A percentile compares a stretch with the other conserved stretches of the same genome.
phyloP scores from a whole-genome alignment of 2,113 vertebrate genomes.

The Lipophrys pholis region DNA sequence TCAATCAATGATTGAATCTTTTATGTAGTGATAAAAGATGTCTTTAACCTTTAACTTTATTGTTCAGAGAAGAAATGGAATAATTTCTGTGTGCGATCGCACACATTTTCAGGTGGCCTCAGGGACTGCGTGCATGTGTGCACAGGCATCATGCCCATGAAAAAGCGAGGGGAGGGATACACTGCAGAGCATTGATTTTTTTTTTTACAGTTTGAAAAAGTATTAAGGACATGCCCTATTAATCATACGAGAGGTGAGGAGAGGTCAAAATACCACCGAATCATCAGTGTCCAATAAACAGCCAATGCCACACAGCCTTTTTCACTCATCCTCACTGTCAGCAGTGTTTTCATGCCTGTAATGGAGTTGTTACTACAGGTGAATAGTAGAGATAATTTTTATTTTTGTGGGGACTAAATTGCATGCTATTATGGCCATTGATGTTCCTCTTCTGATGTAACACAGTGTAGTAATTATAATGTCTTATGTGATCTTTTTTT shows the following conservation, averaged over 20 bases:
- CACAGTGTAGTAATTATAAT: constrained; percentile 18
- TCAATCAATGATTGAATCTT: neutral
- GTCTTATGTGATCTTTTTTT: constrained; percentile 21
- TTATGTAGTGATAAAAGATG: neutral
- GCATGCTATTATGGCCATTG: neutral
- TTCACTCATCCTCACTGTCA: no score
- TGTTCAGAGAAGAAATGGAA: constrained; percentile 11
- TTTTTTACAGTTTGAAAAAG: constrained; percentile 17
- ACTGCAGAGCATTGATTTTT: constrained; percentile 10
- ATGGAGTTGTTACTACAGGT: constrained; percentile 7
- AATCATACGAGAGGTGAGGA: constrained; percentile 15
- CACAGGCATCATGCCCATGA: constrained; percentile 2
- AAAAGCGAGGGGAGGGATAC: constrained; percentile 1
- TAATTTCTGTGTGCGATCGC: constrained; percentile 10
- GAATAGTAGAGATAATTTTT: constrained; percentile 22
- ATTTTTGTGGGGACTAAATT: neutral
- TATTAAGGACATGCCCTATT: constrained; percentile 19
- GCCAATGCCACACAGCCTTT: neutral
- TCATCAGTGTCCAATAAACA: constrained; percentile 5
- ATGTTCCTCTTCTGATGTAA: constrained; percentile 15
- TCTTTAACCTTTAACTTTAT: no score
- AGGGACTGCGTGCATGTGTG: constrained; percentile 5
- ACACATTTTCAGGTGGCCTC: constrained; percentile 20
- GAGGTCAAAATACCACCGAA: constrained; percentile 7
- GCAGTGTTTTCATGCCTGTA: neutral